These are phyloP conservation scores for Vireo griseus DNA, from an alignment of 2,797 vertebrate species.

Conservation along the genomic window DNA sequence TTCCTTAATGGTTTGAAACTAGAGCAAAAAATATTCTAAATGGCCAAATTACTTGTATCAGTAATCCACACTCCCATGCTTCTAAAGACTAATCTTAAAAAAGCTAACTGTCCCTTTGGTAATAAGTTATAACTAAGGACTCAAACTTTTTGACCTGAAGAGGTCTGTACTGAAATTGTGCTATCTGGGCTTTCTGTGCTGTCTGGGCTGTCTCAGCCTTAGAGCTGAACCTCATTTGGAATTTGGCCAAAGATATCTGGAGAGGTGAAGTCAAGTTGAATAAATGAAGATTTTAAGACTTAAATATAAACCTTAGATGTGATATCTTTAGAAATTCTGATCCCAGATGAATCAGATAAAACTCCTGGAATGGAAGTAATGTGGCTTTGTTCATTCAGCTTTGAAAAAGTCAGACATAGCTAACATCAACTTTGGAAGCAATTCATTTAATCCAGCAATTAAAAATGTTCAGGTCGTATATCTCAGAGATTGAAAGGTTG, in stretches of 20 bases:
- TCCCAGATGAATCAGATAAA: not conserved
- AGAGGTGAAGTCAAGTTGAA: not conserved
- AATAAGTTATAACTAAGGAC: not conserved
- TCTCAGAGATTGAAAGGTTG: not conserved
- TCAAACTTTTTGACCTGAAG: not conserved
- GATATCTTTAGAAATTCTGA: not conserved
- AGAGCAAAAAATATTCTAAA: not conserved
- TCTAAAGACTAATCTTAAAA: not conserved
- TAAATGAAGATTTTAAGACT: not conserved
- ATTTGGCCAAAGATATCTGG: not conserved
- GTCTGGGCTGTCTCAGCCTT: not conserved
- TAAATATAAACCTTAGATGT: not conserved
- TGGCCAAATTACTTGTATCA: not conserved
- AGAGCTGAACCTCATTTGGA: not conserved
- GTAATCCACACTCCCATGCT: rapidly evolving
- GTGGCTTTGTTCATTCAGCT: not conserved
- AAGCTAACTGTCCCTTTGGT: not conserved
- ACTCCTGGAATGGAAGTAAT: not conserved
- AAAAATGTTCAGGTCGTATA: not conserved
- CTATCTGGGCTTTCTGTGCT: not conserved
- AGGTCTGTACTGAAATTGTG: not conserved
- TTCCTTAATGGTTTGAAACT: not conserved
- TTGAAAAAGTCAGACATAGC: not conserved
- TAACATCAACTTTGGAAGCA: not conserved
- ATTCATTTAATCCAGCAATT: not conserved